Base-by-base conservation (phyloP, 2,888 invertebrate genomes). In the Oligia latruncula region DNA sequence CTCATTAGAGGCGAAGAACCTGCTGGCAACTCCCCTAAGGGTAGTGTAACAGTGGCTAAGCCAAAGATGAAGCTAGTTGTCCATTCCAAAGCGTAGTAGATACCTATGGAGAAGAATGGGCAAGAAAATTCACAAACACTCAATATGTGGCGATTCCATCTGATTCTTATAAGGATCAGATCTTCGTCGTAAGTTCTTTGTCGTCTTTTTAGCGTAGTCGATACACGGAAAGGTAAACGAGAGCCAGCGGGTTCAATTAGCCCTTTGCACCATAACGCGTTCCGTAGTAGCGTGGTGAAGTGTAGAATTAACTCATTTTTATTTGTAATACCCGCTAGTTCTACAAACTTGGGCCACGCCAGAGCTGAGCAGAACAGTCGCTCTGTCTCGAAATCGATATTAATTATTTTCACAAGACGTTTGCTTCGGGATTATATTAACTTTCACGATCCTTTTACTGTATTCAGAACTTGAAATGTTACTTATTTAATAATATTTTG, bases 351-450 rank as follows among this genome's bases (percentile, higher is more conserved):
- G 79, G 2, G 71, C 80, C 74, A 70, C 77, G 75, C 8, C 49
- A 84, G 88, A 88, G 86, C 90, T 84, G 88, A 90, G 89, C 90
- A 90, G 89, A 90, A 90, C 90, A 89, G 89, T 90, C 89, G 90
- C 90, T 90, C 88, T 90, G 91, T 90, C 90, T 90, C 84, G 83
- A 90, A 92, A 92, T 93, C 92, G 89, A 92, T 92, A 92, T 92
- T 91, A 93, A 92, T 91, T 91, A 90, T 90, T 88, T 90, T 88
- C 90, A 88, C 86, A 87, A 89, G 90, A 87, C 86, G 76, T 89
- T 90, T 88, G 86, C 81, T 84, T 77, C 71, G 85, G 77, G 88
- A 86, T 90, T 90, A 88, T 88, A 87, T 89, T 89, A 88, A 88
- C 89, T 88, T 90, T 88, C 83, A 80, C 83, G 81, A 83, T 81